A percentile compares a stretch with the other conserved stretches of the same genome.
These are phyloP conservation scores for Pristionchus pacificus DNA, from an alignment of 1,140 invertebrate genomes.

Conservation along the genomic window DNA sequence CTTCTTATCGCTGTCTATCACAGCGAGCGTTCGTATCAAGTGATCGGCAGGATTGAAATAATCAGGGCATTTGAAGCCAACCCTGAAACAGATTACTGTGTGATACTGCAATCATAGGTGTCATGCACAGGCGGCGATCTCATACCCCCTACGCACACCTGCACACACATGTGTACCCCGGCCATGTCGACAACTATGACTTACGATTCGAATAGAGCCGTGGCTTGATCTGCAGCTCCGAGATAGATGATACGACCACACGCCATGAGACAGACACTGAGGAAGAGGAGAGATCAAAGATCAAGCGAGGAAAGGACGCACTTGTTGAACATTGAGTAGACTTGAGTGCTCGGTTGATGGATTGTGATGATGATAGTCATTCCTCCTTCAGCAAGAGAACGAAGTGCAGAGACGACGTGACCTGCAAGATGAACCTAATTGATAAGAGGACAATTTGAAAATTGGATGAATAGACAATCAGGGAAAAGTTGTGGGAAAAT, in stretches of 20 bases:
- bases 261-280: slow-evolving; percentile 65
- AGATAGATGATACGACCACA: slow-evolving; percentile 86
- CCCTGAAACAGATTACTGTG: too few relatives aligned
- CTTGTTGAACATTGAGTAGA: slow-evolving; percentile 86
- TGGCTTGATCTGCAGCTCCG: slow-evolving; percentile 69
- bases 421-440: slow-evolving; percentile 5
- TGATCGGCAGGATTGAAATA: slow-evolving; percentile 95
- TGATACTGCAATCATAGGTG: slow-evolving; percentile 9
- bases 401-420: slow-evolving; percentile 23
- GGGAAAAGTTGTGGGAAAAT: slow-evolving; percentile 60
- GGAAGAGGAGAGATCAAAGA: neutral
- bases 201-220: slow-evolving; percentile 70
- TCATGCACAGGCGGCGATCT: too few relatives aligned
- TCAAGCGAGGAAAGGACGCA: slow-evolving; percentile 24
- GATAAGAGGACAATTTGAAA: too few relatives aligned
- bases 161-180: too few relatives aligned
- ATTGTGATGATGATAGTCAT: slow-evolving; percentile 90
- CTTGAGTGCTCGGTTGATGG: slow-evolving; percentile 88
- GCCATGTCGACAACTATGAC: too few relatives aligned
- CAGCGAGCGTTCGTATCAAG: slow-evolving; percentile 82
- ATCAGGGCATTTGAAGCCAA: slow-evolving; percentile 61
- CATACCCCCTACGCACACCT: too few relatives aligned
- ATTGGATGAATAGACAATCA: slow-evolving; percentile 60
- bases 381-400: slow-evolving; percentile 60
- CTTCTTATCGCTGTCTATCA: slow-evolving; percentile 75